Base-by-base conservation (phyloP, 2,113 vertebrate genomes). In the Anolis sagrei region DNA sequence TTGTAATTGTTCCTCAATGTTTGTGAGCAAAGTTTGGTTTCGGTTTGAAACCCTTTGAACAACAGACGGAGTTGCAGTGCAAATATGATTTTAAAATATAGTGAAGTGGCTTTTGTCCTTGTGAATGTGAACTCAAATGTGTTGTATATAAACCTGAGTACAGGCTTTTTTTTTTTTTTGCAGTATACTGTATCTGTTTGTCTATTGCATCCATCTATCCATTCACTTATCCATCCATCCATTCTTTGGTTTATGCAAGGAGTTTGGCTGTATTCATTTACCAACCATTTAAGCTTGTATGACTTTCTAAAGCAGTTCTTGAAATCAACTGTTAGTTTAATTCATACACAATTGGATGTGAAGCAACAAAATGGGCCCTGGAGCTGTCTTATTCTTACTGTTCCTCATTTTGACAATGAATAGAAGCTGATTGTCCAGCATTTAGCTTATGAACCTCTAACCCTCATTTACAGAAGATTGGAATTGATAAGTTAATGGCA, bases 401-500 rank as follows among this genome's bases (percentile, higher is more conserved):
- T 49, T 75, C 64, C 70, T 51, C 58, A 68, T 86, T 76, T 66
- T 75, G 39, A 75, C 75, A 54, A 66, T 81, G 84, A 75, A 23
- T 51, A 58, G 70, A 86, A 86, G 39, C 70, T 75, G 58, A 75
- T 66, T 69, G 23, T 81, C 78, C n/a, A 75, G n/a, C 27, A 21
- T 81, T 78, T 75, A 86, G 70, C 79, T 78, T 81, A 74, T 86
- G 84, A 66, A 81, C 72, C 70, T 66, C 70, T 78, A 51, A 32
- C 23, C 49, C 49, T 69, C 75, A 39, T 84, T 86, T 86, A 68
- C 69, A 81, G 69, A 75, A 86, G 58, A 81, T 64, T 75, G 78
- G 44, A 86, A 86, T 81, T 74, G 78, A 86, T 86, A 81, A 36
- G 77, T 80, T 86, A 86, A 86, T 86, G 80, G 69, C 23, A 34